These are phyloP conservation scores for Nowickia ferox DNA, from an alignment of 2,888 invertebrate species.

Conservation along the genomic window DNA sequence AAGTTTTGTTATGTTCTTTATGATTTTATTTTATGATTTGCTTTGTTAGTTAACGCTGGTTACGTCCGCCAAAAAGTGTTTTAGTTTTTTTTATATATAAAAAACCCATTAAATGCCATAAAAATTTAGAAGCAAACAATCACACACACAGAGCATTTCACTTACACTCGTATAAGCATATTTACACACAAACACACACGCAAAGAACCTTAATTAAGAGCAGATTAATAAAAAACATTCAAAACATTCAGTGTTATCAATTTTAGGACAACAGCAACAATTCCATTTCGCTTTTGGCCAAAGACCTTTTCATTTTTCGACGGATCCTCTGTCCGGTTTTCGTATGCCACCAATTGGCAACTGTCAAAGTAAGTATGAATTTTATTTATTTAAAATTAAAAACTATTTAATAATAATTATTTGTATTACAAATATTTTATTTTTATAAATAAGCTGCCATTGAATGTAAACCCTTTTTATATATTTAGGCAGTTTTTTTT, in stretches of 20 bases:
- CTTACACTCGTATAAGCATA: neutral
- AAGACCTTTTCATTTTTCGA: conserved; percentile 93
- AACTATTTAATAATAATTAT: conserved; percentile 23
- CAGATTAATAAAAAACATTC: conserved; percentile 82
- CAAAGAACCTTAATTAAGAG: conserved; percentile 78
- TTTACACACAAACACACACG: neutral
- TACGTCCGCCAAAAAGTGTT: too few species aligned
- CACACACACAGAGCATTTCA: neutral
- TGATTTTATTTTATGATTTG: too few species aligned
- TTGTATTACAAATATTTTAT: conserved; percentile 32
- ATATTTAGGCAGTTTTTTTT: neutral
- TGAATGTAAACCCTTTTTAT: conserved; percentile 5
- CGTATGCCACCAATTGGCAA: conserved; percentile 95
- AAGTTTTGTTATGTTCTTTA: too few species aligned
- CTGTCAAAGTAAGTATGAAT: conserved; percentile 92
- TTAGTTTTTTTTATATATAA: too few species aligned
- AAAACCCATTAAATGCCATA: too few species aligned
- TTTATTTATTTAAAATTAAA: conserved; percentile 4
- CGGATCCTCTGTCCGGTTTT: conserved; percentile 93
- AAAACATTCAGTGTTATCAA: conserved; percentile 90
- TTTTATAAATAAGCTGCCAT: conserved; percentile 26
- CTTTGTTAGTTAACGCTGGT: too few species aligned
- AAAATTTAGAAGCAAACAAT: neutral
- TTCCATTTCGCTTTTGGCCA: conserved; percentile 96
- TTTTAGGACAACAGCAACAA: conserved; percentile 97